Evolutionary conservation across 2,888 invertebrate species (phyloP).

Genomic region (Chloroclysta siterata): DNA sequence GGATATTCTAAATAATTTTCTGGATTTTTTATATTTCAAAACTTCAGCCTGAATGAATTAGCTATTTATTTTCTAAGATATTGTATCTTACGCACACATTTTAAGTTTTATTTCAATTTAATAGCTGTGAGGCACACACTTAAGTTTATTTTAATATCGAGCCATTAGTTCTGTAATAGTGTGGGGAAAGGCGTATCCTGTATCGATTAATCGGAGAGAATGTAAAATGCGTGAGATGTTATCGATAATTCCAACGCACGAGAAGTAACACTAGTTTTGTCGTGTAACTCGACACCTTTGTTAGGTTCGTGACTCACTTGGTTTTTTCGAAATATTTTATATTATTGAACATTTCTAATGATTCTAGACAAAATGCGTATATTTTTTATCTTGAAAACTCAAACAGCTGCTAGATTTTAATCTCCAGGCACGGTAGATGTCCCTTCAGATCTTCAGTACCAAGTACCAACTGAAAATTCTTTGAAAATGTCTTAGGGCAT

Average conservation of each 20-base stretch:
- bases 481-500: no score
- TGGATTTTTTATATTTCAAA: no score
- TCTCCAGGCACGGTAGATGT: no score
- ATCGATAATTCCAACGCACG: conserved; percentile 68
- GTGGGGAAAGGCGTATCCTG: conserved; percentile 40
- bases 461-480: no score
- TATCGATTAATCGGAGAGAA: conserved; percentile 56
- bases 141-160: conserved; percentile 33
- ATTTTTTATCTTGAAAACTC: no score
- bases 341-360: no score
- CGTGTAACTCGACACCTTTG: conserved; percentile 73
- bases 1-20: no score
- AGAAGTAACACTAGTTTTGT: conserved; percentile 68
- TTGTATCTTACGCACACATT: conserved; percentile 10
- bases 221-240: conserved; percentile 55
- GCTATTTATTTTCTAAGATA: conserved; percentile 2
- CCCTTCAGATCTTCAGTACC: no score
- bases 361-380: no score
- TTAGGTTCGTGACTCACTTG: conserved; percentile 46
- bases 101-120: conserved; percentile 33
- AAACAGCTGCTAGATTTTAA: no score
- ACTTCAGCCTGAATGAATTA: not conserved
- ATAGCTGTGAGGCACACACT: conserved; percentile 29
- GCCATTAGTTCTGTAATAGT: conserved; percentile 38
- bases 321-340: no score